phyloP scores from a whole-genome alignment of 2,797 vertebrate species.

The Perodicticus potto region DNA sequence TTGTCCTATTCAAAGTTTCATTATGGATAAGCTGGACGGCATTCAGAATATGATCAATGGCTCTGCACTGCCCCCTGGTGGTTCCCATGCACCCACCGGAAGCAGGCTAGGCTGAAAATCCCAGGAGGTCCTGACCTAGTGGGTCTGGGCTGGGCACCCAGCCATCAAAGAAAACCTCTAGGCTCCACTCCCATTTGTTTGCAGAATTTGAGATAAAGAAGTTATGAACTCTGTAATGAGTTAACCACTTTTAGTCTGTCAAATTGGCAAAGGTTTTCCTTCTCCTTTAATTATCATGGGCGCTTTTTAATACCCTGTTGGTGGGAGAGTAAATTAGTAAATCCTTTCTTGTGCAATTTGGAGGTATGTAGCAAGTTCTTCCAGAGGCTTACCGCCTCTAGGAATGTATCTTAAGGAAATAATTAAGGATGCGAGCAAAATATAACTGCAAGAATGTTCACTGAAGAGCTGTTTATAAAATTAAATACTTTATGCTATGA shows the following conservation, averaged over 20 bases:
- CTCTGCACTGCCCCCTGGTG: slow-evolving; percentile 74
- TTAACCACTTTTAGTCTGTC: slow-evolving; percentile 41
- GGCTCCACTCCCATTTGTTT: slow-evolving; percentile 31
- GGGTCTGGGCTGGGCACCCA: neutral
- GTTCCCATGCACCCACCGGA: neutral
- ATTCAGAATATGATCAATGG: neutral
- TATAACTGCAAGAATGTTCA: neutral
- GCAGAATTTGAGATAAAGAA: slow-evolving; percentile 57
- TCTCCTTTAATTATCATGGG: slow-evolving; percentile 43
- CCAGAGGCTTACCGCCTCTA: slow-evolving; percentile 44
- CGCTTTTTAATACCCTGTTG: slow-evolving; percentile 45
- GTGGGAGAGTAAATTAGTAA: slow-evolving; percentile 68
- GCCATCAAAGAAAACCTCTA: neutral
- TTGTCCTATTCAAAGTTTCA: neutral
- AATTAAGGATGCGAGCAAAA: slow-evolving; percentile 62
- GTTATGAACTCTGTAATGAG: slow-evolving; percentile 36
- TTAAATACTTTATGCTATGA: neutral
- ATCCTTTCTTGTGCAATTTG: slow-evolving; percentile 75
- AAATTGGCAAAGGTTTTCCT: slow-evolving; percentile 30
- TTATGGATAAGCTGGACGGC: neutral
- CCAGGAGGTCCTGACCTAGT: neutral
- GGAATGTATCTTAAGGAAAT: slow-evolving; percentile 71
- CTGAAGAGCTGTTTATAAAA: neutral
- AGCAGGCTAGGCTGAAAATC: neutral
- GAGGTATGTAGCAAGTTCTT: slow-evolving; percentile 58